Conservation (phyloP, 1,140 invertebrate species). For the Limonius californicus region DNA sequence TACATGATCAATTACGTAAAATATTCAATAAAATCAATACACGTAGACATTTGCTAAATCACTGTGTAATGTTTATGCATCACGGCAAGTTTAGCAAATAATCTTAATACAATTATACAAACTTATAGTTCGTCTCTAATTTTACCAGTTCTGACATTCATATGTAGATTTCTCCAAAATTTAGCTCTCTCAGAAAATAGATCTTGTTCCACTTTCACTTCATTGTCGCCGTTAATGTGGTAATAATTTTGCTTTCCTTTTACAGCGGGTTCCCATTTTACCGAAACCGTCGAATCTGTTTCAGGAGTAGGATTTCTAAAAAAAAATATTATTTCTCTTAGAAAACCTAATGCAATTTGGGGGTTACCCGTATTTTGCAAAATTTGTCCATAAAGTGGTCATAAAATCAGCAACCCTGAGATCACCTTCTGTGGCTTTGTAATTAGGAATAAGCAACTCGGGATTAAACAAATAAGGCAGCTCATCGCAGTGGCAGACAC, state of each 20-base stretch:
- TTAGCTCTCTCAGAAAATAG: background rate
- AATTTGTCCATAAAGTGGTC: background rate
- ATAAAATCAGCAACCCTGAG: constrained; percentile 43
- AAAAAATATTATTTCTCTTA: background rate
- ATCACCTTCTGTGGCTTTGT: constrained; percentile 38
- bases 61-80: no score
- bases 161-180: background rate
- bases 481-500: constrained; percentile 70
- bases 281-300: background rate
- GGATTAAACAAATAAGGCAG: constrained; percentile 66
- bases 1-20: no score
- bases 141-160: background rate
- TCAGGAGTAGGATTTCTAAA: background rate
- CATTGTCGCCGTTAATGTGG: background rate
- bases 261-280: background rate
- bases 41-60: no score
- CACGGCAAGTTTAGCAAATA: no score
- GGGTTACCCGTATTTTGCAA: background rate
- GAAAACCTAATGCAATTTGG: background rate
- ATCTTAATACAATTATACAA: no score
- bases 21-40: no score
- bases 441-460: constrained; percentile 50
- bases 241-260: background rate
- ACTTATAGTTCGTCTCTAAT: background rate
- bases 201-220: background rate